Evolutionary conservation across 2,797 vertebrate genomes (phyloP), one percentile per base, ranked within the genome.

Genomic region (Etheostoma perlongum): DNA sequence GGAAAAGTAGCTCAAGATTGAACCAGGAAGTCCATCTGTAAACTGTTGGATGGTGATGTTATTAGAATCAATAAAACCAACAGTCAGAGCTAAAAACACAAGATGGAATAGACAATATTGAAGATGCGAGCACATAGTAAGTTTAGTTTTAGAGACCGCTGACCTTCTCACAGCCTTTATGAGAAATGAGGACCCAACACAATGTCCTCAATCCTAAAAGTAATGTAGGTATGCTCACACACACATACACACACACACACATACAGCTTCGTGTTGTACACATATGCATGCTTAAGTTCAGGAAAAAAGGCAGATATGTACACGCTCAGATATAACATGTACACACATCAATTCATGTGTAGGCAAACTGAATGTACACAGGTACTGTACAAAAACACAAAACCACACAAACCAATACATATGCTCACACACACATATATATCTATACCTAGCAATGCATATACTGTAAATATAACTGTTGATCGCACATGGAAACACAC

Each of bases 301-400:
- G 15, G 16, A 18, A 61, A 21, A 46, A 5, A 30, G 9, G 11
- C 4, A 36, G 25, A 47, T 9, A 33, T 9, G 19, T 1, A 27
- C 42, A 47, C 66, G 30, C 16, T 21, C 63, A 53, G 48, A 47
- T 15, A 23, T 52, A 54, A 21, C 19, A 55, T 15, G 48, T 6
- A 47, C 33, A 15, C 47, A 59, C 66, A 66, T 18, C 18, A 58
- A 53, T 69, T 53, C 21, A 70, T 48, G 27, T 46, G 16, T n/a
- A n/a, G 23, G 13, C 10, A 53, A 2, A 10, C 3, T 69, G 51
- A 4, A 44, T 10, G 14, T 42, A 33, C 13, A 19, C 25, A 52
- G 21, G 6, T 36, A 4, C 27, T 27, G 27, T 27, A 44, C 42
- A 18, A 19, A 18, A 6, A 11, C 52, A 52, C 23, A 19, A 64